These are phyloP conservation scores for Ptychobarbus kaznakovi DNA, from an alignment of 2,797 vertebrate genomes.

Conservation along the genomic window DNA sequence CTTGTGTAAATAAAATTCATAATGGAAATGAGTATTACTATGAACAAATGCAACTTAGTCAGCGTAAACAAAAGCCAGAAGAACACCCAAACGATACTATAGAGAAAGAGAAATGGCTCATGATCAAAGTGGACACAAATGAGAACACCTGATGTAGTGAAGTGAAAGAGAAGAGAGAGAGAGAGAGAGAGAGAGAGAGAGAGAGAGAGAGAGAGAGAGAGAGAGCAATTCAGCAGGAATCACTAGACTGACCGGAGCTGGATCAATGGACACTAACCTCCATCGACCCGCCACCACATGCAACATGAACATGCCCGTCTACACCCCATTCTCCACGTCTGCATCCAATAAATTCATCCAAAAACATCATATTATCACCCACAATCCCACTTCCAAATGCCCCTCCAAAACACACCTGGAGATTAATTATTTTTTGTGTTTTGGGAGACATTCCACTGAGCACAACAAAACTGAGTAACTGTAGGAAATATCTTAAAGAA, in stretches of 20 bases:
- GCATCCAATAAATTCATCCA: conserved; percentile 43
- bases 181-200: conserved; percentile 22
- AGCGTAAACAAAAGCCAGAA: conserved; percentile 12
- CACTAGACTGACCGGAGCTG: conserved; percentile 80
- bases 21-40: not conserved
- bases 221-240: conserved; percentile 75
- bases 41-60: not conserved
- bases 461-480: conserved; percentile 20
- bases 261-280: conserved; percentile 87
- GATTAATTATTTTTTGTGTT: conserved; percentile 22
- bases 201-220: not conserved
- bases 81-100: conserved; percentile 46
- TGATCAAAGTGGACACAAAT: conserved; percentile 51
- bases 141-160: conserved; percentile 67
- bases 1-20: not conserved
- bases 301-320: conserved; percentile 52
- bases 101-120: conserved; percentile 50
- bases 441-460: not conserved
- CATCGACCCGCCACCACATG: conserved; percentile 77
- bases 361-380: conserved; percentile 36
- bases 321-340: conserved; percentile 41
- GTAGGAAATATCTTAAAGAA: conserved; percentile 12
- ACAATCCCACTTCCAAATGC: not conserved
- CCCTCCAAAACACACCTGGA: conserved; percentile 21
- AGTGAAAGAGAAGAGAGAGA: conserved; percentile 21